Evolutionary conservation across 2,113 vertebrate genomes (phyloP).

Genomic region (Pituophis catenifer): DNA sequence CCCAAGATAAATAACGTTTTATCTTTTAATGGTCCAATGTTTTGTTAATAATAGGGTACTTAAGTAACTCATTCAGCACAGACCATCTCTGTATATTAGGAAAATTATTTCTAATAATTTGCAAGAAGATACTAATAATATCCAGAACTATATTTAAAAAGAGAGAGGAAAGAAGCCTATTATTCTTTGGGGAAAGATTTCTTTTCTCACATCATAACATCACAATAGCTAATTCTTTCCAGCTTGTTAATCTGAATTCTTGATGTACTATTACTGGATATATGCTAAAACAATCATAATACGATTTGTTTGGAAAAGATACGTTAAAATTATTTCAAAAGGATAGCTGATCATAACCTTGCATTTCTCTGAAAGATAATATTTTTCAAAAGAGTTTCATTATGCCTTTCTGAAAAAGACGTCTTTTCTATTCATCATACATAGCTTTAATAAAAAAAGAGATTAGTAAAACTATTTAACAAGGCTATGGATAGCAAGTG

Average conservation of each 20-base stretch:
- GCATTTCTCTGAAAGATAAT: slow-evolving; percentile 33
- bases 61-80: not conserved
- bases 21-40: not conserved
- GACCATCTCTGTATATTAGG: not conserved
- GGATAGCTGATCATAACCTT: slow-evolving; percentile 41
- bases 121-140: not conserved
- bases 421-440: slow-evolving; percentile 45
- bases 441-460: slow-evolving; percentile 35
- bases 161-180: not conserved
- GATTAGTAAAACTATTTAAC: slow-evolving; percentile 54
- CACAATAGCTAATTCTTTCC: not conserved
- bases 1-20: not conserved
- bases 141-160: not conserved
- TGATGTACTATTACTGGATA: slow-evolving; percentile 44
- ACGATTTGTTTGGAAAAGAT: not conserved
- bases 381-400: not conserved
- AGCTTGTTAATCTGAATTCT: not conserved
- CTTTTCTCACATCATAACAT: not conserved
- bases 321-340: slow-evolving; percentile 12
- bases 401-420: slow-evolving; percentile 23
- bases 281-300: slow-evolving; percentile 24
- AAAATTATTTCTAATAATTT: slow-evolving; percentile 16
- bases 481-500: slow-evolving; percentile 38
- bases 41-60: not conserved
- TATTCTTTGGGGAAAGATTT: not conserved